phyloP scores from a whole-genome alignment of 2,797 vertebrate genomes.

The Oreortyx pictus region DNA sequence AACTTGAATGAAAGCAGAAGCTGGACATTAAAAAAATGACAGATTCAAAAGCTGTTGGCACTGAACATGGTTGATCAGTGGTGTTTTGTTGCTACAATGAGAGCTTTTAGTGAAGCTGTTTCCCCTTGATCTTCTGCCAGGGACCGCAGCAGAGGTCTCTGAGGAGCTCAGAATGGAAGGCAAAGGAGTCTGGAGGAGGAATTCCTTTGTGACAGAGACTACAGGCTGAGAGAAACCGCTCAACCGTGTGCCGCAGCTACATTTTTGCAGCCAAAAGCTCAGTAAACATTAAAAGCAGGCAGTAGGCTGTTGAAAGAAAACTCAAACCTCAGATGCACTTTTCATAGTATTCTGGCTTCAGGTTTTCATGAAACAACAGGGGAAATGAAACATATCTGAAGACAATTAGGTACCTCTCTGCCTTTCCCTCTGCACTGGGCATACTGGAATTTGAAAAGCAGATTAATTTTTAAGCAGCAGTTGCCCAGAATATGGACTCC shows the following conservation, averaged over 20 bases:
- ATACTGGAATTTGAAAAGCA: background rate
- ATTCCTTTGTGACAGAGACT: background rate
- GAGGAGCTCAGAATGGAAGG: background rate
- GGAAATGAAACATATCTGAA: background rate
- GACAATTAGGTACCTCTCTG: background rate
- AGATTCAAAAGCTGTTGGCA: background rate
- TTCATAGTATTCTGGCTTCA: background rate
- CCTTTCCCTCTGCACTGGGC: background rate
- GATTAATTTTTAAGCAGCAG: rapidly evolving
- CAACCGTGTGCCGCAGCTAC: background rate
- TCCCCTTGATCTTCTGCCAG: conserved; percentile 23
- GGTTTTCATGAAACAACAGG: background rate
- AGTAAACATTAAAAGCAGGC: background rate
- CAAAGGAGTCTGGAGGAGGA: background rate
- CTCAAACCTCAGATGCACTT: background rate
- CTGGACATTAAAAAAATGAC: background rate
- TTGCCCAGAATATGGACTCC: background rate
- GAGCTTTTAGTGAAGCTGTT: background rate
- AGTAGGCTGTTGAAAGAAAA: background rate
- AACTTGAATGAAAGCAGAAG: background rate
- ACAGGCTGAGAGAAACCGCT: conserved; percentile 1
- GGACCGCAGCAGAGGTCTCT: background rate
- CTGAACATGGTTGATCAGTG: background rate
- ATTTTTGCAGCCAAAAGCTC: background rate
- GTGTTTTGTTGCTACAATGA: background rate